Conservation (phyloP, 2,797 vertebrate species). For the Selene dorsalis region DNA sequence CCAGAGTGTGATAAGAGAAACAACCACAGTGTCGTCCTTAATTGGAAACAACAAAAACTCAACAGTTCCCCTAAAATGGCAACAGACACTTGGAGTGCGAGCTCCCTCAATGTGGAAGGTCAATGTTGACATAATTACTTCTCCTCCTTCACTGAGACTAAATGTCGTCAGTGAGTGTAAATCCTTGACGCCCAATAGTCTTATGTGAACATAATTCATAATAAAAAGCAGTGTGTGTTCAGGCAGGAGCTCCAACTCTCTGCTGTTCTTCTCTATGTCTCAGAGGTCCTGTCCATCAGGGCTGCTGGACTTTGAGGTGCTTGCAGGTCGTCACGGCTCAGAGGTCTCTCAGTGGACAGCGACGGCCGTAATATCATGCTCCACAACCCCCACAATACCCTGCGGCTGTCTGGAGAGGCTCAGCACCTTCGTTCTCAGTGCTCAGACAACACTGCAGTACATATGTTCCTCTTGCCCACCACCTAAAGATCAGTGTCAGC, state of each 20-base stretch:
- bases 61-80: conserved; percentile 5
- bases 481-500: conserved; percentile 55
- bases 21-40: not conserved
- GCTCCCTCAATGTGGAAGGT: not conserved
- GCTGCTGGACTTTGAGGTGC: conserved; percentile 25
- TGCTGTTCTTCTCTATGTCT: conserved; percentile 19
- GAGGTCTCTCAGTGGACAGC: conserved; percentile 43
- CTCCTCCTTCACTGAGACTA: not conserved
- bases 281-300: conserved; percentile 56
- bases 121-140: not conserved
- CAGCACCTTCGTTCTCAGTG: conserved; percentile 27
- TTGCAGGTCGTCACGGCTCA: conserved; percentile 42
- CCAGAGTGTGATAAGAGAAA: not conserved
- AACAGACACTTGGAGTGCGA: not conserved
- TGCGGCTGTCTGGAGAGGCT: conserved; percentile 49
- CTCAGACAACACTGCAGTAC: conserved; percentile 36
- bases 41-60: not conserved
- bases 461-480: conserved; percentile 45
- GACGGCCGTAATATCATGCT: conserved; percentile 70
- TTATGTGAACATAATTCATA: conserved; percentile 21
- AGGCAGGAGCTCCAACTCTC: conserved; percentile 24
- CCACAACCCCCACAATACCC: conserved; percentile 61
- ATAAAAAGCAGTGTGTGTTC: conserved; percentile 13
- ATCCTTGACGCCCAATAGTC: conserved; percentile 2
- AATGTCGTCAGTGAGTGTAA: not conserved